These are phyloP conservation scores for Ormyrus pomaceus DNA, from an alignment of 2,888 invertebrate genomes.

Conservation along the genomic window DNA sequence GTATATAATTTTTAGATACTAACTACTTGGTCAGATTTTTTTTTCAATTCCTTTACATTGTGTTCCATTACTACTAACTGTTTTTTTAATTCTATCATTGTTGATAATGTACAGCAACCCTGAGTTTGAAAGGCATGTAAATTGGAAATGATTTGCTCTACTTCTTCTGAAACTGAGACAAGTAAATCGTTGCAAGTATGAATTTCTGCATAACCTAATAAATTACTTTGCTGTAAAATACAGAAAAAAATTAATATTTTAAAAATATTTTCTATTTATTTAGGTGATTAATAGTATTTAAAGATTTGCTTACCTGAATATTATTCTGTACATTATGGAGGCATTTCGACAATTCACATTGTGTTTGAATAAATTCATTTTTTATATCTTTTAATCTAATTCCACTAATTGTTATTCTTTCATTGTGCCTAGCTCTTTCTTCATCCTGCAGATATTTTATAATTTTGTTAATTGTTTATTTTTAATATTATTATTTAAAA, in stretches of 20 bases:
- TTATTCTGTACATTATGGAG: constrained; percentile 60
- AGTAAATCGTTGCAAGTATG: constrained; percentile 64
- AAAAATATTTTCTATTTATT: background rate
- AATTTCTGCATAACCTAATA: constrained; percentile 59
- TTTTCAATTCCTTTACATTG: constrained; percentile 65
- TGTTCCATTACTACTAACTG: constrained; percentile 60
- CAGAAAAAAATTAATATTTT: constrained; percentile 10
- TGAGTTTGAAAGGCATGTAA: constrained; percentile 64
- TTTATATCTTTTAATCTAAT: constrained; percentile 69
- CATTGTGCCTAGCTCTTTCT: constrained; percentile 64
- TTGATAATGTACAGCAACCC: constrained; percentile 58
- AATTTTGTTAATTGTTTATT: constrained; percentile 1
- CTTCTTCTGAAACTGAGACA: constrained; percentile 65
- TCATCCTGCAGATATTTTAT: constrained; percentile 62
- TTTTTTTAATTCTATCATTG: constrained; percentile 46
- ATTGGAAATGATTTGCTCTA: constrained; percentile 66
- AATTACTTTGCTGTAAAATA: constrained; percentile 58
- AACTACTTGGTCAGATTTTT: constrained; percentile 66
- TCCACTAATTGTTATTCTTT: constrained; percentile 64
- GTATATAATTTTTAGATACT: constrained; percentile 57
- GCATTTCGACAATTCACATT: constrained; percentile 61
- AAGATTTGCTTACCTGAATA: constrained; percentile 57
- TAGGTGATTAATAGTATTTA: constrained; percentile 18
- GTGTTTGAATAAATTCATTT: constrained; percentile 68
- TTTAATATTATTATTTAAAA: constrained; percentile 9